Conservation (phyloP, 2,888 invertebrate genomes). For the Prosapia bicincta region DNA sequence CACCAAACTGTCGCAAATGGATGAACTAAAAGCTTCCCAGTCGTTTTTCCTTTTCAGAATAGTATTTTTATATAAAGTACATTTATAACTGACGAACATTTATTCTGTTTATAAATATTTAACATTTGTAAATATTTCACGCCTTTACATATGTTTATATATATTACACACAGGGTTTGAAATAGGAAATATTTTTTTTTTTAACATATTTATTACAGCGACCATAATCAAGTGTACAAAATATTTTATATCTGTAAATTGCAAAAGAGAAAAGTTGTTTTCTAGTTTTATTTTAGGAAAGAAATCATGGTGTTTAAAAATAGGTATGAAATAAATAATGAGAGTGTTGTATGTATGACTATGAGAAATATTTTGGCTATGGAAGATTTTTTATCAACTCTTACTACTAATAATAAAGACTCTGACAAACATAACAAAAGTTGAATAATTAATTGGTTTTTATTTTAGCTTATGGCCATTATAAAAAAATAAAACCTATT, state of each 20-base stretch:
- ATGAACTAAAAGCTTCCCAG: conserved; percentile 73
- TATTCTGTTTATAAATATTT: too few relatives aligned
- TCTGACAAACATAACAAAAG: too few relatives aligned
- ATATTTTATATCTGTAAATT: background rate
- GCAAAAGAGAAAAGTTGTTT: too few relatives aligned
- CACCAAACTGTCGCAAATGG: conserved; percentile 98
- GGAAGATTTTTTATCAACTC: too few relatives aligned
- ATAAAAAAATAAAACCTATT: too few relatives aligned
- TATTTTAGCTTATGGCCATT: too few relatives aligned
- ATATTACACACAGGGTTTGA: background rate
- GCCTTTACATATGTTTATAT: background rate
- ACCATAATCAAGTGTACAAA: background rate
- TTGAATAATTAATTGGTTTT: too few relatives aligned
- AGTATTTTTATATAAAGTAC: background rate
- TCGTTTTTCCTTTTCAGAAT: background rate
- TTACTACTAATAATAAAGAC: too few relatives aligned
- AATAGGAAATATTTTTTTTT: background rate
- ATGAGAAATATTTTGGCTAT: too few relatives aligned
- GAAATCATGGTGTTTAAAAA: background rate
- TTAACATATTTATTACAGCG: background rate
- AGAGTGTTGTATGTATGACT: too few relatives aligned
- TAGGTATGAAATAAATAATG: too few relatives aligned
- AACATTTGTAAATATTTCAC: background rate
- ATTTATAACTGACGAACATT: background rate
- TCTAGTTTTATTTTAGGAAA: background rate